Evolutionary conservation across 2,797 vertebrate genomes (phyloP).

Genomic region (Etheostoma nigrum): DNA sequence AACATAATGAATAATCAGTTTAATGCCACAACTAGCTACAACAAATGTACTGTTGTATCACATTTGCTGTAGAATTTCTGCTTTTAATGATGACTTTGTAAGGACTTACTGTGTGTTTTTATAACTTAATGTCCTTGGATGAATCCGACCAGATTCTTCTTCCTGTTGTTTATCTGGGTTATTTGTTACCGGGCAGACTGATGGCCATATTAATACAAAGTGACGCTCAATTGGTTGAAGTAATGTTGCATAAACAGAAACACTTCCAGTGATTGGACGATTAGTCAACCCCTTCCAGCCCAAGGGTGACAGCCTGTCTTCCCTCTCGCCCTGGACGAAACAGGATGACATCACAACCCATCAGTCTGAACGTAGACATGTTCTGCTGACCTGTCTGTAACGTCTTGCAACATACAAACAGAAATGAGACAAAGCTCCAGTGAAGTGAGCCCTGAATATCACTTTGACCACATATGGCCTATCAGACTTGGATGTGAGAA

Average conservation of each 20-base stretch:
- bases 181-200: conserved; percentile 72
- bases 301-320: conserved; percentile 54
- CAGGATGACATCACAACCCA: conserved; percentile 59
- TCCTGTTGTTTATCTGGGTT: conserved; percentile 47
- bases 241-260: conserved; percentile 80
- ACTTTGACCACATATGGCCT: conserved; percentile 2
- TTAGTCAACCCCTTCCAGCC: conserved; percentile 72
- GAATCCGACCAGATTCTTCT: conserved; percentile 23
- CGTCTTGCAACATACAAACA: not conserved
- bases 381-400: conserved; percentile 12
- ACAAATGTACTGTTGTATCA: too few relatives aligned
- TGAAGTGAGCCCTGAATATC: conserved; percentile 2
- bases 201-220: conserved; percentile 77
- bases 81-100: conserved; percentile 12
- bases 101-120: not conserved
- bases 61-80: not conserved
- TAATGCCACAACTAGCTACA: too few relatives aligned
- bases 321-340: conserved; percentile 11
- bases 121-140: conserved; percentile 44
- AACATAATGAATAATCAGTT: too few relatives aligned
- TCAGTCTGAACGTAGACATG: not conserved
- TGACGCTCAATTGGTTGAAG: conserved; percentile 78
- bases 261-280: conserved; percentile 72
- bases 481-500: not conserved
- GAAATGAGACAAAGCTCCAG: conserved; percentile 2